Evolutionary conservation across 1,140 invertebrate genomes (phyloP).

Genomic region (Procambarus clarkii): DNA sequence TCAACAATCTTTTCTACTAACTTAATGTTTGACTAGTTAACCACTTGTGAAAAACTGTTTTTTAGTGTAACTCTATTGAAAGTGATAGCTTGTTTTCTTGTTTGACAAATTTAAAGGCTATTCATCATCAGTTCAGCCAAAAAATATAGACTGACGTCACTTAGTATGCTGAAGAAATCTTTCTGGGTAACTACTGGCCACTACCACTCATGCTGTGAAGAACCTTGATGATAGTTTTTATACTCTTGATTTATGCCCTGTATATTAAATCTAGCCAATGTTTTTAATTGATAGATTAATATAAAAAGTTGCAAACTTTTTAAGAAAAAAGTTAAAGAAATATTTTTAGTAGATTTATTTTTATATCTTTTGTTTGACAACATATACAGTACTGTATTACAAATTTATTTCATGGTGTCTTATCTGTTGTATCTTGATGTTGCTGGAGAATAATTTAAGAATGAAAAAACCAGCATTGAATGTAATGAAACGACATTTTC

Average conservation of each 20-base stretch:
- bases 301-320: not conserved
- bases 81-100: not conserved
- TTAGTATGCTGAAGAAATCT: not conserved
- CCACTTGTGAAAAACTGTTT: too few relatives aligned
- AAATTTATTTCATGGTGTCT: too few relatives aligned
- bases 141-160: not conserved
- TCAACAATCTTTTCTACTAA: too few relatives aligned
- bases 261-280: not conserved
- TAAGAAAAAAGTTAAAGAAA: too few relatives aligned
- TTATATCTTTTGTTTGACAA: too few relatives aligned
- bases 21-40: too few relatives aligned
- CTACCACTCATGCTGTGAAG: constrained; percentile 54
- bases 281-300: not conserved
- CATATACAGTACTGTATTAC: too few relatives aligned
- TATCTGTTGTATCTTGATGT: too few relatives aligned
- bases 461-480: too few relatives aligned
- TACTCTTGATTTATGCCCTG: not conserved
- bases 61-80: not conserved
- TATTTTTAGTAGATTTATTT: too few relatives aligned
- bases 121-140: not conserved
- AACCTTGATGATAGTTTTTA: not conserved
- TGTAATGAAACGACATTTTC: too few relatives aligned
- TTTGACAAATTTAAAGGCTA: not conserved
- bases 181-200: constrained; percentile 1
- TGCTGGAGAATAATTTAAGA: too few relatives aligned